Percentiles rank a stretch among this genome's conserved stretches.
These are phyloP conservation scores for Tupaia tana DNA, from an alignment of 2,113 vertebrate species.

Conservation along the genomic window DNA sequence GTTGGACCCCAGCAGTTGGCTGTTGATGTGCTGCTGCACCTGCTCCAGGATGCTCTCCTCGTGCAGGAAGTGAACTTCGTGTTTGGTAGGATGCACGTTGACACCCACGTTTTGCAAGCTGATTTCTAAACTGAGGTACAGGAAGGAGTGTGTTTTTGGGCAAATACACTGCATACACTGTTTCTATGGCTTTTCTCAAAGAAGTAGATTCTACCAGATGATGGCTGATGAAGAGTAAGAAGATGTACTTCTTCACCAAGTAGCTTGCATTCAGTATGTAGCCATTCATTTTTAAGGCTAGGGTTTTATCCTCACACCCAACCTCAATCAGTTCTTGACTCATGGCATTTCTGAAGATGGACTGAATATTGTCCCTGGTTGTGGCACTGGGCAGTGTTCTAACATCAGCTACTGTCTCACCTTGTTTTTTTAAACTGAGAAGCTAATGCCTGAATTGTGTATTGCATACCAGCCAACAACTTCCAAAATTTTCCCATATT, in stretches of 20 bases:
- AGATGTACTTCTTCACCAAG: constrained; percentile 96
- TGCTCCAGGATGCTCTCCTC: constrained; percentile 95
- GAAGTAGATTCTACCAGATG: constrained; percentile 95
- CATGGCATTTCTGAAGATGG: constrained; percentile 95
- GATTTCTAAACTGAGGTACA: constrained; percentile 98
- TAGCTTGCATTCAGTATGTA: constrained; percentile 98
- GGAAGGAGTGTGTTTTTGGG: constrained; percentile 97
- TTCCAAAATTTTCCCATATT: constrained; percentile 96
- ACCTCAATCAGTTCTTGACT: constrained; percentile 98
- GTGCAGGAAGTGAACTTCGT: constrained; percentile 97
- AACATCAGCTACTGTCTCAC: constrained; percentile 94
- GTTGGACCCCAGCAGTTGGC: constrained; percentile 94
- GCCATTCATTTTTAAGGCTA: constrained; percentile 95
- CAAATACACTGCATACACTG: constrained; percentile 95
- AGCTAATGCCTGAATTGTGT: constrained; percentile 96
- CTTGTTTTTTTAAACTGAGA: constrained; percentile 96
- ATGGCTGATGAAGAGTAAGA: constrained; percentile 99
- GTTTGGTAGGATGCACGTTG: constrained; percentile 98
- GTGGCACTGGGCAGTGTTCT: constrained; percentile 94
- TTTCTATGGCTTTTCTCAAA: constrained; percentile 96
- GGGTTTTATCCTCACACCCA: constrained; percentile 93
- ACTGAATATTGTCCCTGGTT: constrained; percentile 95
- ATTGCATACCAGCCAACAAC: constrained; percentile 98
- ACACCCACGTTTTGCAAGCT: constrained; percentile 96
- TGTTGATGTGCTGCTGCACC: constrained; percentile 94